These are phyloP conservation scores for Promerops cafer DNA, from an alignment of 2,113 vertebrate species.

Conservation along the genomic window DNA sequence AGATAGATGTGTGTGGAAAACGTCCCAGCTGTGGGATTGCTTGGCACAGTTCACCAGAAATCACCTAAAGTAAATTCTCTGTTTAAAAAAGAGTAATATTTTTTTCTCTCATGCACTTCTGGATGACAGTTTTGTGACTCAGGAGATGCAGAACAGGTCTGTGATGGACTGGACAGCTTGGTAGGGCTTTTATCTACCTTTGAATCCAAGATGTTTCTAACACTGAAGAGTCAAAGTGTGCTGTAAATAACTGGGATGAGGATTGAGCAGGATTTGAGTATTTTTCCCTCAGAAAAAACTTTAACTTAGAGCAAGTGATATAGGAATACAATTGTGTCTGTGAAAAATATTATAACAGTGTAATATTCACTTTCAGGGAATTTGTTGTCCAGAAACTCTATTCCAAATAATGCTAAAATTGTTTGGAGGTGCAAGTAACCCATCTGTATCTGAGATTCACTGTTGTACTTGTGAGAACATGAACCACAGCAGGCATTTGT, in stretches of 20 bases:
- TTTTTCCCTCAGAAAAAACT: neutral
- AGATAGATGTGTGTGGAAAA: neutral
- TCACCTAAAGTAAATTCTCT: neutral
- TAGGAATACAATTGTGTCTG: neutral
- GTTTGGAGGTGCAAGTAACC: neutral
- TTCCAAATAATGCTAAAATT: neutral
- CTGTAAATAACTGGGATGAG: neutral
- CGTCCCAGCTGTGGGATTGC: accelerated
- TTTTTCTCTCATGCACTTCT: neutral
- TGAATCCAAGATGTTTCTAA: neutral
- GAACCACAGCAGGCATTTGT: neutral
- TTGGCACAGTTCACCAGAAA: neutral
- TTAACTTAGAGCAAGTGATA: neutral
- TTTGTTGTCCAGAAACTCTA: neutral
- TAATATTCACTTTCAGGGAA: neutral
- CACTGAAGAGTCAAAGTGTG: neutral
- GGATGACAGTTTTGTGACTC: neutral
- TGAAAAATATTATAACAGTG: neutral
- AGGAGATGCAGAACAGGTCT: neutral
- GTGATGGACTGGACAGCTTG: neutral
- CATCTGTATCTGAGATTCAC: accelerated
- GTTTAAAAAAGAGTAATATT: neutral
- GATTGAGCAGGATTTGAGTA: neutral
- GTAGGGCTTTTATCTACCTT: neutral
- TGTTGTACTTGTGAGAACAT: neutral